Evolutionary conservation across 2,888 invertebrate genomes (phyloP).

Genomic region (Lasius platythorax): DNA sequence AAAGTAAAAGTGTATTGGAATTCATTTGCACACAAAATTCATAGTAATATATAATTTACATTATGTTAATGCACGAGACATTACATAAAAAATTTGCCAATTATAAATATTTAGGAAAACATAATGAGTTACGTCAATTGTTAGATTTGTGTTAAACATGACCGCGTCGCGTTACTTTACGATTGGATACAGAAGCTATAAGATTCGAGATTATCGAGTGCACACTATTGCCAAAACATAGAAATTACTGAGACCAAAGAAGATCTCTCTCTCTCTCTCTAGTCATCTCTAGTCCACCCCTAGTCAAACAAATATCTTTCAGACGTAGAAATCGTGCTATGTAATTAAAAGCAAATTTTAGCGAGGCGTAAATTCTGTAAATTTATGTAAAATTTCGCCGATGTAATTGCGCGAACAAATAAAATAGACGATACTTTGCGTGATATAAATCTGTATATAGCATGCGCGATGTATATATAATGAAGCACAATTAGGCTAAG

Average conservation of each 20-base stretch:
- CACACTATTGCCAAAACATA: conserved; percentile 22
- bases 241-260: conserved; percentile 7
- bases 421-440: conserved; percentile 45
- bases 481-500: conserved; percentile 12
- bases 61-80: not conserved
- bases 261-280: conserved; percentile 38
- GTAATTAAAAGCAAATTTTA: conserved; percentile 19
- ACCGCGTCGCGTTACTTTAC: not conserved
- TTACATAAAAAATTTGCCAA: not conserved
- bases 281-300: not conserved
- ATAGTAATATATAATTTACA: not conserved
- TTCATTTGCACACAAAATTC: not conserved
- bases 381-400: conserved; percentile 62
- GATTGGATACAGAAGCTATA: not conserved
- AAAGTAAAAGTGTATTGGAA: not conserved
- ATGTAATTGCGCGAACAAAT: conserved; percentile 19
- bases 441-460: conserved; percentile 74
- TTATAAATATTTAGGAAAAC: not conserved
- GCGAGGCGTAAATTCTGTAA: conserved; percentile 46
- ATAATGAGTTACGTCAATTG: conserved; percentile 1
- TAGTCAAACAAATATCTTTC: conserved; percentile 16
- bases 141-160: not conserved
- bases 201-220: conserved; percentile 14
- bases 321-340: conserved; percentile 19
- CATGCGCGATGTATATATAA: conserved; percentile 37